Evolutionary conservation across 2,888 invertebrate genomes (phyloP).

Genomic region (Pollenia griseotomentosa): DNA sequence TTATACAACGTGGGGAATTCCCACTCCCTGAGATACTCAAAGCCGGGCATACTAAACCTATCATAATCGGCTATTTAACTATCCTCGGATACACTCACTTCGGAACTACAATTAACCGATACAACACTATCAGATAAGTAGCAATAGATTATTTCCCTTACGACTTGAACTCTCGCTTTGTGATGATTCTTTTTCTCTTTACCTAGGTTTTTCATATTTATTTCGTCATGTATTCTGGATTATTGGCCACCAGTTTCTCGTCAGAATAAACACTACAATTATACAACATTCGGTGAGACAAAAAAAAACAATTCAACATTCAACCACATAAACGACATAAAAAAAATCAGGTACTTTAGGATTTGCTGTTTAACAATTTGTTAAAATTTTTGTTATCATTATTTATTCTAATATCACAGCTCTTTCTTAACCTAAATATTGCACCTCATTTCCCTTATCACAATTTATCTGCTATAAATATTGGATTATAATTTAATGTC

Average conservation of each 20-base stretch:
- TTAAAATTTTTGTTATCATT: background rate
- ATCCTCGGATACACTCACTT: background rate
- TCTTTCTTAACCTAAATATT: background rate
- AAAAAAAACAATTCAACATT: background rate
- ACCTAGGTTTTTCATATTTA: no score
- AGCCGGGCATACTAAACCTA: background rate
- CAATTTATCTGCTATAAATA: background rate
- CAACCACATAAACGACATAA: background rate
- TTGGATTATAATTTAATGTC: constrained; percentile 5
- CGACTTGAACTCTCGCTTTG: no score
- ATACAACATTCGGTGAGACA: background rate
- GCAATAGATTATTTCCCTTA: no score
- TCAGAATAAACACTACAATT: background rate
- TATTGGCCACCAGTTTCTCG: no score
- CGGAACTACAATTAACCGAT: background rate
- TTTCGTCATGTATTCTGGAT: no score
- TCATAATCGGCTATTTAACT: background rate
- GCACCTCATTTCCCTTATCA: background rate
- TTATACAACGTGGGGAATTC: background rate
- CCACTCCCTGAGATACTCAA: background rate
- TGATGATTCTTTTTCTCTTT: no score
- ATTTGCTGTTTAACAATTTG: background rate
- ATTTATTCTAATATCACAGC: constrained; percentile 4
- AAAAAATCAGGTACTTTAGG: background rate
- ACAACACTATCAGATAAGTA: no score